These are phyloP conservation scores for human (Homo sapiens) DNA, from an alignment of 2,113 vertebrate genomes.

Conservation along the genomic window DNA sequence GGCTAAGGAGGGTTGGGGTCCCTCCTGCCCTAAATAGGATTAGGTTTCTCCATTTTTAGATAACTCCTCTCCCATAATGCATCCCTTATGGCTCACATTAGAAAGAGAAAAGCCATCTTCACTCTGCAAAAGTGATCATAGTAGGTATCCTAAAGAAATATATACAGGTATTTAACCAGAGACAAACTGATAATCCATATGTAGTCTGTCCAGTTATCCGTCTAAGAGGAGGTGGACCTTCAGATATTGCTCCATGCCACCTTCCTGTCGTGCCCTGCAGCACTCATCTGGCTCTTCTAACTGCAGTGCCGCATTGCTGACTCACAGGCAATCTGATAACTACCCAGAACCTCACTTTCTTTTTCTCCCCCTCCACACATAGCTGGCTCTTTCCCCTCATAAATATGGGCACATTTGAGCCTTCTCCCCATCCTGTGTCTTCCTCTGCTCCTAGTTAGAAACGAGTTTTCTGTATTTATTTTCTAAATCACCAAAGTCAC, in stretches of 20 bases:
- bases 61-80: not conserved
- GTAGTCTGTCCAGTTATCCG: not conserved
- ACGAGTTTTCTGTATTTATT: not conserved
- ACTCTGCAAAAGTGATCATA: not conserved
- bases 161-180: not conserved
- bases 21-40: not conserved
- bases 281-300: not conserved
- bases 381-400: not conserved
- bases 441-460: not conserved
- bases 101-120: not conserved
- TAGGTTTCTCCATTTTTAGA: not conserved
- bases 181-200: accelerated
- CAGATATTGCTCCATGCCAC: not conserved
- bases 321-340: conserved; percentile 45
- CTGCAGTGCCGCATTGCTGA: conserved; percentile 59
- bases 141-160: not conserved
- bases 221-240: not conserved
- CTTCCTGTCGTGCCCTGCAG: not conserved
- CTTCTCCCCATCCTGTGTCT: not conserved
- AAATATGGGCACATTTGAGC: not conserved
- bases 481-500: conserved; percentile 26
- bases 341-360: not conserved
- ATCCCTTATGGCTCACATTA: not conserved
- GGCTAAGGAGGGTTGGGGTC: not conserved
- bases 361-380: not conserved